Conservation (phyloP, 37 sponge, comb jelly and placozoan genomes). For the Aplysina aerophoba region DNA sequence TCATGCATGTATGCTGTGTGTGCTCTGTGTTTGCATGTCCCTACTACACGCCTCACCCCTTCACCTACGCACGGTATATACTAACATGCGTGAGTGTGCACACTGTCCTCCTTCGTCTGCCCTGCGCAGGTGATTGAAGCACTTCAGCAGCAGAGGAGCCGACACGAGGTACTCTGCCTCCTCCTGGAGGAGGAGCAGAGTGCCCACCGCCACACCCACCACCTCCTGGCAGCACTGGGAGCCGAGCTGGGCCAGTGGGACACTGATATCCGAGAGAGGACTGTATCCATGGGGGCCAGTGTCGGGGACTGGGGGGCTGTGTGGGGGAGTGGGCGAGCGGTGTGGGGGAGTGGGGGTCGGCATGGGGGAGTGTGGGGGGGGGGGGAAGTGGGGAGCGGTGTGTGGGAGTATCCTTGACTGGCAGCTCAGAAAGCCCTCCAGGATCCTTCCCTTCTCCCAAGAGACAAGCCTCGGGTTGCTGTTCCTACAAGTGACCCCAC, state of each 20-base stretch:
- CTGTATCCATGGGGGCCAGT: slow-evolving; percentile 25
- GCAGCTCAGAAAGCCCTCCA: slow-evolving; percentile 12
- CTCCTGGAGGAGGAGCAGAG: slow-evolving; percentile 68
- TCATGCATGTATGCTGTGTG: slow-evolving; percentile 16
- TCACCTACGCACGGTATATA: background rate
- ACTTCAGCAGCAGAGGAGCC: slow-evolving; percentile 43
- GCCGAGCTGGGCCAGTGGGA: slow-evolving; percentile 49
- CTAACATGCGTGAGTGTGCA: background rate
- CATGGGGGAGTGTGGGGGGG: too few relatives aligned
- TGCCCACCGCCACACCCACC: slow-evolving; percentile 59
- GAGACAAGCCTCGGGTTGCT: background rate
- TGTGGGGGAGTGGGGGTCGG: too few relatives aligned
- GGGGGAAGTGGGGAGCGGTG: too few relatives aligned
- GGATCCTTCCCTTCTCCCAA: slow-evolving; percentile 20
- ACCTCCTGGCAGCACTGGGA: slow-evolving; percentile 49
- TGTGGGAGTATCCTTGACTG: too few relatives aligned
- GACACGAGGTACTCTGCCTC: slow-evolving; percentile 69
- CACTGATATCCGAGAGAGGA: slow-evolving; percentile 35
- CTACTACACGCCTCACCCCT: background rate
- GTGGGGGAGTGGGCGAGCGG: too few relatives aligned
- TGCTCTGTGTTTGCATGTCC: background rate
- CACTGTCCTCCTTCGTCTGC: background rate
- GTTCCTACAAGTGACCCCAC: slow-evolving; percentile 44
- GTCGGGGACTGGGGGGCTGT: background rate
- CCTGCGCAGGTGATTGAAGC: background rate